These are phyloP conservation scores for Anthoptus insignis DNA, from an alignment of 2,888 invertebrate genomes.

Conservation along the genomic window DNA sequence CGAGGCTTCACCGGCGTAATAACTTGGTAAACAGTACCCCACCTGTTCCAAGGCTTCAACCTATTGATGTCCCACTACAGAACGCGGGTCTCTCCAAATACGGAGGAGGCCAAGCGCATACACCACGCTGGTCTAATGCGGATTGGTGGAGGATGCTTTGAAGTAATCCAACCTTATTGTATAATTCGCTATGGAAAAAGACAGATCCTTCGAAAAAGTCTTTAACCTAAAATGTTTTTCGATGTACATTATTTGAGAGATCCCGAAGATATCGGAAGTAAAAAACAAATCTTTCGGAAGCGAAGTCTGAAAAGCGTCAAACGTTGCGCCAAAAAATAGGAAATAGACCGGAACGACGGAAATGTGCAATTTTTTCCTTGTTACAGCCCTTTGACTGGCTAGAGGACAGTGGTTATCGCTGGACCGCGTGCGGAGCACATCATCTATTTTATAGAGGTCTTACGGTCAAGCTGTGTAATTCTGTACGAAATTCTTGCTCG, in stretches of 20 bases:
- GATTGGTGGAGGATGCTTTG: too few relatives aligned
- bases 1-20: too few relatives aligned
- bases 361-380: constrained; percentile 1
- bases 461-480: background rate
- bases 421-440: background rate
- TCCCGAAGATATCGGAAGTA: constrained; percentile 5
- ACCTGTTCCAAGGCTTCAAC: too few relatives aligned
- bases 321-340: constrained; percentile 17
- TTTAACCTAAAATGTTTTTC: background rate
- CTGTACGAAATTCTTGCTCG: background rate
- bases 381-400: background rate
- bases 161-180: background rate
- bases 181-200: background rate
- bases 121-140: too few relatives aligned
- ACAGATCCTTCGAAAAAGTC: background rate
- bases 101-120: too few relatives aligned
- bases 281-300: constrained; percentile 3
- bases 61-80: too few relatives aligned
- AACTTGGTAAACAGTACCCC: too few relatives aligned
- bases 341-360: constrained; percentile 19
- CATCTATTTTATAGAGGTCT: constrained; percentile 8
- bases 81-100: too few relatives aligned
- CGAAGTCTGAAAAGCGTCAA: constrained; percentile 2
- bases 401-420: constrained; percentile 2
- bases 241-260: constrained; percentile 7